phyloP scores from a whole-genome alignment of 2,888 invertebrate genomes.

The Latrodectus elegans region DNA sequence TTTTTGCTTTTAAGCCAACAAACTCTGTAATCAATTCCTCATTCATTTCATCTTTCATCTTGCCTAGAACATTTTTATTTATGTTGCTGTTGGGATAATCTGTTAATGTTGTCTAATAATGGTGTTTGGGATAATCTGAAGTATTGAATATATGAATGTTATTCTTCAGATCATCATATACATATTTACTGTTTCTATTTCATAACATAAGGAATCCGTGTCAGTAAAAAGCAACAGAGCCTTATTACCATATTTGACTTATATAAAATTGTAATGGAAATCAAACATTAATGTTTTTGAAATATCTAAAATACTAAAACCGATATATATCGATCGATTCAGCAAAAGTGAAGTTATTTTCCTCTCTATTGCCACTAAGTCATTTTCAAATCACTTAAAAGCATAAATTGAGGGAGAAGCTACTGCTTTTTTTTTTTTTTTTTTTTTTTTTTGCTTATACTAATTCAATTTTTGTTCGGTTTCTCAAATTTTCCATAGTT shows the following conservation, averaged over 20 bases:
- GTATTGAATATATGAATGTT: background rate
- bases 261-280: conserved; percentile 16
- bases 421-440: no score
- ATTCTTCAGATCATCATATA: background rate
- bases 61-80: no score
- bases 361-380: conserved; percentile 1
- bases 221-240: background rate
- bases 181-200: background rate
- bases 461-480: background rate
- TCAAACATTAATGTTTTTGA: conserved; percentile 3
- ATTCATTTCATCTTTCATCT: background rate
- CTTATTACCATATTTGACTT: background rate
- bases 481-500: background rate
- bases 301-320: background rate
- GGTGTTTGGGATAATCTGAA: background rate
- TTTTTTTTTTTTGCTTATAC: background rate
- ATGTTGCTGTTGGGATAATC: no score
- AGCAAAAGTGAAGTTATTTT: background rate
- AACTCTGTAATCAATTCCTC: background rate
- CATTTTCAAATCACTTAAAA: background rate
- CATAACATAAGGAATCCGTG: conserved; percentile 8
- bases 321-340: background rate
- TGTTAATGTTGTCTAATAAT: no score
- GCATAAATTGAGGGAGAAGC: background rate
- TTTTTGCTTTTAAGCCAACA: background rate